phyloP scores from a whole-genome alignment of 2,888 invertebrate species.

The Philopedon plagiatum region DNA sequence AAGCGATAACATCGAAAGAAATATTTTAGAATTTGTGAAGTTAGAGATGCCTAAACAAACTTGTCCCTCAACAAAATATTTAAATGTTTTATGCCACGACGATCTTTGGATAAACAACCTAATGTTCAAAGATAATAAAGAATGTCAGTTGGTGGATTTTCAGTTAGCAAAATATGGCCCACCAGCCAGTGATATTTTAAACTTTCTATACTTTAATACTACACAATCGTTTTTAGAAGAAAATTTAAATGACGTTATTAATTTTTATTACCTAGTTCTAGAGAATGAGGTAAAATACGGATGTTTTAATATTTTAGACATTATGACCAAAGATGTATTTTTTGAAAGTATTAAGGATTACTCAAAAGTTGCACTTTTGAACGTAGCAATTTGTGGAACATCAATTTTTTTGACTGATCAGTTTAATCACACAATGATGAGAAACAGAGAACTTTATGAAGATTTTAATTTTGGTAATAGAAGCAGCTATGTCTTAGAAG shows the following conservation, averaged over 20 bases:
- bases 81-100: constrained; percentile 74
- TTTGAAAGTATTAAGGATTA: constrained; percentile 69
- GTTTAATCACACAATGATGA: constrained; percentile 68
- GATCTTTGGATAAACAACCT: constrained; percentile 78
- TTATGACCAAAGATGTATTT: constrained; percentile 69
- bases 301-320: constrained; percentile 65
- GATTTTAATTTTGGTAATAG: constrained; percentile 73
- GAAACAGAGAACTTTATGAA: constrained; percentile 70
- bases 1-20: constrained; percentile 41
- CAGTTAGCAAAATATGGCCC: constrained; percentile 78
- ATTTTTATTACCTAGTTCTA: constrained; percentile 73
- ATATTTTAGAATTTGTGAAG: constrained; percentile 52
- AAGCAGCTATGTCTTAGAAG: constrained; percentile 71
- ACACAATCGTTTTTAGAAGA: constrained; percentile 69
- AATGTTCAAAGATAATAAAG: constrained; percentile 70
- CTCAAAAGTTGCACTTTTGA: constrained; percentile 72
- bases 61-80: constrained; percentile 64
- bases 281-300: constrained; percentile 66
- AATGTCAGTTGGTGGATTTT: constrained; percentile 78
- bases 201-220: constrained; percentile 72
- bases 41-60: constrained; percentile 54
- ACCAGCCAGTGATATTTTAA: constrained; percentile 75
- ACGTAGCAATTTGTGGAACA: constrained; percentile 71
- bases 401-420: constrained; percentile 72
- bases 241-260: constrained; percentile 70